Conservation (phyloP, 2,797 vertebrate genomes). For the Tolypeutes matacus region DNA sequence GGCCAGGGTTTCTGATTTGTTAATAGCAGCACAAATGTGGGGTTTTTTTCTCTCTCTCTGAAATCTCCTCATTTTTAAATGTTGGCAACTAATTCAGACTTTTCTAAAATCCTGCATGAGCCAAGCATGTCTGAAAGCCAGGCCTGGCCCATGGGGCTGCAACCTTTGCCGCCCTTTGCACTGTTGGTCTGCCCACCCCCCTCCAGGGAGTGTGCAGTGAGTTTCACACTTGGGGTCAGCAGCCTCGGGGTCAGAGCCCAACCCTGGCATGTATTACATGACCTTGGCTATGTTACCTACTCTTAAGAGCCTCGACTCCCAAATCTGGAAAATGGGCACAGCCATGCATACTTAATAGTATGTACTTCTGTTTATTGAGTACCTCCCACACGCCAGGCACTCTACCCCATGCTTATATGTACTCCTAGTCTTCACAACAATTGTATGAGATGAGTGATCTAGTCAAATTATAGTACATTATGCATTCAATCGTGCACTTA, state of each 20-base stretch:
- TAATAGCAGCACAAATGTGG: neutral
- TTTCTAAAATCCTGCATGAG: neutral
- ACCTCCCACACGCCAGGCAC: neutral
- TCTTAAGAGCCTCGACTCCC: neutral
- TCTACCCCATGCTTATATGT: no score
- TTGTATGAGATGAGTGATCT: neutral
- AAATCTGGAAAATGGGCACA: neutral
- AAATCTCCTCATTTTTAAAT: no score
- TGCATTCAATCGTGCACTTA: neutral
- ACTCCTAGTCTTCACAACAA: neutral
- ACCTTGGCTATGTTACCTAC: neutral
- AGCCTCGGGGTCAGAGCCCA: neutral
- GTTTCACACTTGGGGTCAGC: neutral
- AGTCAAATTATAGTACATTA: no score
- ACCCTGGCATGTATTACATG: neutral
- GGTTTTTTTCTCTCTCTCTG: neutral
- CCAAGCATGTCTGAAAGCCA: neutral
- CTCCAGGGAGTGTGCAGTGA: fast-evolving
- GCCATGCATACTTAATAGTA: neutral
- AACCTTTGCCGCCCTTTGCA: fast-evolving
- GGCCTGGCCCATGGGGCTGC: fast-evolving
- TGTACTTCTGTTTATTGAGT: neutral
- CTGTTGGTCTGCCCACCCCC: neutral
- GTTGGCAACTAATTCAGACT: neutral
- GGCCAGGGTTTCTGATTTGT: neutral